Conservation (phyloP, 1,140 invertebrate species). For the Lamellibrachia luymesi region DNA sequence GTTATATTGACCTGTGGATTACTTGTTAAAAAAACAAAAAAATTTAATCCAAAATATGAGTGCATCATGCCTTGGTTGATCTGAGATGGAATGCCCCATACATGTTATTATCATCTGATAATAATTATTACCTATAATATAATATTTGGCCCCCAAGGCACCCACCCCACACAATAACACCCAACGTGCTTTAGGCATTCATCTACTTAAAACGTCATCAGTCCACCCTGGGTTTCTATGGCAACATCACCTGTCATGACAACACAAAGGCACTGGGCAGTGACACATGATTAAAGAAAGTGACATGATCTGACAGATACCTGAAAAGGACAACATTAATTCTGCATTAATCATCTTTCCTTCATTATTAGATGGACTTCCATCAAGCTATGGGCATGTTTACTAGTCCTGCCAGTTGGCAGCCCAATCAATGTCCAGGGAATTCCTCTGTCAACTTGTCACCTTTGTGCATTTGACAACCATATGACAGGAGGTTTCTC, state of each 20-base stretch:
- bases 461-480: not conserved
- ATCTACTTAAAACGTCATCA: not conserved
- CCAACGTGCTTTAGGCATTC: not conserved
- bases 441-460: not conserved
- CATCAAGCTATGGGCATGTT: not conserved
- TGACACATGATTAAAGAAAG: not conserved
- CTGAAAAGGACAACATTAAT: not conserved
- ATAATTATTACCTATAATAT: not conserved
- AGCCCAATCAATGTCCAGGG: not conserved
- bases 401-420: not conserved
- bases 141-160: not conserved
- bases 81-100: too few relatives aligned
- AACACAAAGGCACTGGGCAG: not conserved
- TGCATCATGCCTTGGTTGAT: too few relatives aligned
- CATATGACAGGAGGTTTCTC: not conserved
- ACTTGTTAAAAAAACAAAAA: too few relatives aligned
- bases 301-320: not conserved
- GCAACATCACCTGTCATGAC: not conserved
- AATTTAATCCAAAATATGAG: too few relatives aligned
- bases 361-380: not conserved
- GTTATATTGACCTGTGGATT: too few relatives aligned
- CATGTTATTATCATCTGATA: not conserved
- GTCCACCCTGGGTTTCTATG: not conserved
- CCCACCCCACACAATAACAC: not conserved
- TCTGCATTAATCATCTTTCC: not conserved